A percentile compares a stretch with the other conserved stretches of the same genome.
These are phyloP conservation scores for Sphaerophoria taeniata DNA, from an alignment of 2,888 invertebrate genomes.

Conservation along the genomic window DNA sequence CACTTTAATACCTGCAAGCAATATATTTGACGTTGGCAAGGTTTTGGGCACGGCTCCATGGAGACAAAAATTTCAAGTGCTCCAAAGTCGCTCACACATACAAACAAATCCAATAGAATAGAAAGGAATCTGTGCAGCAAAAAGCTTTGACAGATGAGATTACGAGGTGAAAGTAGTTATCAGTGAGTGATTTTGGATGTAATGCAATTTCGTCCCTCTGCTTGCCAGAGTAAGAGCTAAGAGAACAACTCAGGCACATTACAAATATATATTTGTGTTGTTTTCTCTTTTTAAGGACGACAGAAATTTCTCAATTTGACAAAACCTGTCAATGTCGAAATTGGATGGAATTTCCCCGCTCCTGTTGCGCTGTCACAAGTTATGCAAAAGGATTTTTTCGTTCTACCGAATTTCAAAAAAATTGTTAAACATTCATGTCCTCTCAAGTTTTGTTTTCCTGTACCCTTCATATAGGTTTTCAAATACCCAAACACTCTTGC, in stretches of 20 bases:
- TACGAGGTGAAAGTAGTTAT: conserved; percentile 3
- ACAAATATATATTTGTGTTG: neutral
- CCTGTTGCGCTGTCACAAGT: neutral
- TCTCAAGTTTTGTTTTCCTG: neutral
- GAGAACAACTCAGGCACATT: neutral
- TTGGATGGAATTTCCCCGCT: neutral
- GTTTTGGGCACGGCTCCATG: neutral
- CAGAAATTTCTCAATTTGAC: neutral
- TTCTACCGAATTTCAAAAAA: neutral
- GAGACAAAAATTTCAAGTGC: conserved; percentile 36
- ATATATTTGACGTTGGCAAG: neutral
- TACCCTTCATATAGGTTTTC: neutral
- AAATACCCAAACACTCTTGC: neutral
- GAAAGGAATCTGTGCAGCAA: conserved; percentile 5
- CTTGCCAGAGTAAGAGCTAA: neutral
- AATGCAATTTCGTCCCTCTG: neutral
- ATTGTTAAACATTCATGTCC: conserved; percentile 29
- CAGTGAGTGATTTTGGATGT: neutral
- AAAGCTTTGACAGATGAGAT: conserved; percentile 4
- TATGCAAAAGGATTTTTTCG: conserved; percentile 15
- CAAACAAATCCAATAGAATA: neutral
- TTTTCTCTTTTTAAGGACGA: neutral
- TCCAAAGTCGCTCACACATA: neutral
- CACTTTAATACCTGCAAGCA: conserved; percentile 28
- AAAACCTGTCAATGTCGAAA: conserved; percentile 11